Base-by-base conservation (phyloP, 2,888 invertebrate species). In the Eupithecia subumbrata region DNA sequence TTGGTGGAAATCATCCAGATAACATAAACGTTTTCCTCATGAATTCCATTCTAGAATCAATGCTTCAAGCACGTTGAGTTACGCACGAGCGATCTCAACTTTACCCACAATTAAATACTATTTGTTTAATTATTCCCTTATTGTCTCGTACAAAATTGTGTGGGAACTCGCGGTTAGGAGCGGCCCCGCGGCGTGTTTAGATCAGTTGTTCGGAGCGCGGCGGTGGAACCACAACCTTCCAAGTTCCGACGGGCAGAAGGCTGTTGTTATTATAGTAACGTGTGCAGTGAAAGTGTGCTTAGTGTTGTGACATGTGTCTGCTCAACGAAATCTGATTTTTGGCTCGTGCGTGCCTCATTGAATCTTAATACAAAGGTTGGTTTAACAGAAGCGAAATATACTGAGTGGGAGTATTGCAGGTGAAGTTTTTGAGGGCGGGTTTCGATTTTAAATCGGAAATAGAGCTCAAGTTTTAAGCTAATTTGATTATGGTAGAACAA, bases 61-160 rank as follows among this genome's bases (percentile, higher is more conserved):
- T 52, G 40, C 48, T 66, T 37, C 56, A 76, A 69, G 66, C 77
- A 78, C 77, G 66, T 60, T 63, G 60, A 43, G 78, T 76, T 82
- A 83, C 83, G 86, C 83, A 79, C 80, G 78, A 80, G 72, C 78
- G 79, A 80, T 79, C 80, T 73, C 77, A 75, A 75, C 76, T 77
- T 76, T 78, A 82, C 71, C 77, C 76, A 76, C 81, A 85, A 84
- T 86, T 83, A 84, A 79, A 75, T 34, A 79, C 82, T 84, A 84
- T 84, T 84, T 81, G 76, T 82, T 76, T 86, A 85, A 87, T 87
- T 85, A 82, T 75, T 72, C 76, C 73, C 76, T 83, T 82, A 82
- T 85, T 85, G 85, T 85, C 73, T 83, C 74, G 76, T 72, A 78
- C 77, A 76, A 74, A 79, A 81, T 76, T 76, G 83, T 82, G 86